These are phyloP conservation scores for Rhizoglyphus robini DNA, from an alignment of 1,140 invertebrate species.

Conservation along the genomic window DNA sequence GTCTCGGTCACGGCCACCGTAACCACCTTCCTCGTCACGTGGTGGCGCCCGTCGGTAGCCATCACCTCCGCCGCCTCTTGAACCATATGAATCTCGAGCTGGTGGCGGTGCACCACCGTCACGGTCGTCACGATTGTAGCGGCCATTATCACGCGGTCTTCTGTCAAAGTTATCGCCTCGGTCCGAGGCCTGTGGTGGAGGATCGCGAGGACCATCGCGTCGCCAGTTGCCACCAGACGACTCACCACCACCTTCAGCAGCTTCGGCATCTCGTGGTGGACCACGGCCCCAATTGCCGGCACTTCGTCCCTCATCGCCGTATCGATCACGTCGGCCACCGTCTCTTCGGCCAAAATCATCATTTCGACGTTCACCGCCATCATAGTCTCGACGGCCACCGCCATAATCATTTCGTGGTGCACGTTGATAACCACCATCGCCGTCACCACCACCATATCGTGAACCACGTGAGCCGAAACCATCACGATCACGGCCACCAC, in stretches of 20 bases:
- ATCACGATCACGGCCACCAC: not conserved
- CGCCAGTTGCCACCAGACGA: conserved; percentile 2
- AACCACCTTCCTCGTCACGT: not conserved
- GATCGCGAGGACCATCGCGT: not conserved
- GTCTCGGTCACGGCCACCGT: not conserved
- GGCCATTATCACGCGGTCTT: not conserved
- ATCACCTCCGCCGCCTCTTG: not conserved
- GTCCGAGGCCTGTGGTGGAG: not conserved
- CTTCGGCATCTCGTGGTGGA: conserved; percentile 28
- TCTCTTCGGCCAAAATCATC: conserved; percentile 26
- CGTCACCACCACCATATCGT: conserved; percentile 3
- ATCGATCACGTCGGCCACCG: conserved; percentile 26
- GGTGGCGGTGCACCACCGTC: not conserved
- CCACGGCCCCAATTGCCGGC: conserved; percentile 32
- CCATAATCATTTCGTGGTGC: conserved; percentile 11
- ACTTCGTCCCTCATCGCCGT: conserved; percentile 35
- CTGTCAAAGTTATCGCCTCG: not conserved
- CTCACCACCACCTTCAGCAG: conserved; percentile 8
- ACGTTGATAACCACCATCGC: not conserved
- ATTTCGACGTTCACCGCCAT: not conserved
- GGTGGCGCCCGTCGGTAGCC: not conserved
- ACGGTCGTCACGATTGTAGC: not conserved
- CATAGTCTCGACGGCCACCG: conserved; percentile 12
- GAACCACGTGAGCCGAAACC: conserved; percentile 12
- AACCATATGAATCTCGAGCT: not conserved